Evolutionary conservation across 2,888 invertebrate species (phyloP).

Genomic region (Melikaiella ostensackeni): DNA sequence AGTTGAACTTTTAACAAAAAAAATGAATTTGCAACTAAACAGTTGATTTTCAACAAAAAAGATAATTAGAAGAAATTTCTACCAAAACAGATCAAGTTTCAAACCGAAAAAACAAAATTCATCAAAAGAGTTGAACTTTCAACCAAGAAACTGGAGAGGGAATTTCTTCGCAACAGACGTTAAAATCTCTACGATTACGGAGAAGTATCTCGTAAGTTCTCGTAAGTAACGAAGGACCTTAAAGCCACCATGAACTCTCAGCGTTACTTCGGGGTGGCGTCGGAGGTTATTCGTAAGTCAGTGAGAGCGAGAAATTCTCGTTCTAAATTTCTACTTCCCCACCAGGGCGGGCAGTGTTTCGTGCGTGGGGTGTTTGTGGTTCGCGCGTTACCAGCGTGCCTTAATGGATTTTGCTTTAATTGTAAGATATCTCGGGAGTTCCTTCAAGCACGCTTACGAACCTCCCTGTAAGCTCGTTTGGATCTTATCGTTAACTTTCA

Average conservation of each 20-base stretch:
- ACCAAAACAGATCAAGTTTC: no score
- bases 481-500: conserved; percentile 53
- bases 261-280: conserved; percentile 39
- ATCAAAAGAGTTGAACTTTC: no score
- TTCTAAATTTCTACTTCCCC: conserved; percentile 59
- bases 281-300: conserved; percentile 49
- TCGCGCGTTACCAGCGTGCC: conserved; percentile 58
- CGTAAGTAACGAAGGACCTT: conserved; percentile 55
- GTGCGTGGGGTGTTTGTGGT: conserved; percentile 59
- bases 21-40: no score
- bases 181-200: conserved; percentile 46
- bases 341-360: conserved; percentile 48
- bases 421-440: conserved; percentile 73
- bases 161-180: conserved; percentile 15
- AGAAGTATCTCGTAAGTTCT: conserved; percentile 52
- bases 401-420: conserved; percentile 75
- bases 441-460: conserved; percentile 57
- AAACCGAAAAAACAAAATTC: no score
- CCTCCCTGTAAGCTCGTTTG: conserved; percentile 43
- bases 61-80: no score
- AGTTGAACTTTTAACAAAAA: no score
- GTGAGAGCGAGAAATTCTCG: conserved; percentile 55
- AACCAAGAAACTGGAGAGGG: conserved; percentile 38
- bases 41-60: no score
- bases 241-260: conserved; percentile 41